Base-by-base conservation (phyloP, 2,113 vertebrate species). In the Odobenus rosmarus region DNA sequence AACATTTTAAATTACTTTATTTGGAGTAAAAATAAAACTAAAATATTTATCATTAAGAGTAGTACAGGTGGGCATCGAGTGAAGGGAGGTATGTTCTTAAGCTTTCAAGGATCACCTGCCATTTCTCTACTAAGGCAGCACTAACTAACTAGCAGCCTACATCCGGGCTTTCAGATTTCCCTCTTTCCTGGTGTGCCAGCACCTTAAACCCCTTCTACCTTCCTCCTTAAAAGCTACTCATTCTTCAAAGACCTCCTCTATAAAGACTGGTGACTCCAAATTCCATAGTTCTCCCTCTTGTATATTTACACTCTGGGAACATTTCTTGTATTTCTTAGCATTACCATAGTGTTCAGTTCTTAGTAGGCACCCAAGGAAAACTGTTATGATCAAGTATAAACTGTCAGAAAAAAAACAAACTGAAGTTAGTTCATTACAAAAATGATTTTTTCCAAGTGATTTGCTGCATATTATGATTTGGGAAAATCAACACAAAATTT, bases 1-100 rank as follows among this genome's bases (percentile, higher is more conserved):
- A 96, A 87, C 92, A 80, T 76, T 96, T 97, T 95, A 69, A 95
- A 91, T 88, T 84, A 87, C 49, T 94, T 91, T 69, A 76, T 83
- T 79, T 76, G 36, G 31, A 81, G 24, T 69, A 67, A 82, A 95
- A 77, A 57, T 82, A 49, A 51, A 77, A 36, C 53, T 93, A 16
- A 96, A 90, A 57, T 42, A 81, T 85, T 81, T 69, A 51, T 51
- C 57, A 69, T 11, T 11, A 82, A 8, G n/a, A 59, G 8, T 33
- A 28, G 31, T 59, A 24, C 9, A 24, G 23, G 4, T 72, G 42
- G 10, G 57, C 1, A n/a, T 15, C 61, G 11, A 76, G 24, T 36
- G 21, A 31, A 69, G 24, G 19, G 53, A 9, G 4, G 3, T 59
- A 13, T 61, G 3, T 67, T 88, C 53, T 46, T 93, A 49, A 71